Evolutionary conservation across 30 jellyfish, hydroid and myxozoan species (phyloP), one percentile per base, ranked within the genome.

Genomic region (Cassiopea andromeda): DNA sequence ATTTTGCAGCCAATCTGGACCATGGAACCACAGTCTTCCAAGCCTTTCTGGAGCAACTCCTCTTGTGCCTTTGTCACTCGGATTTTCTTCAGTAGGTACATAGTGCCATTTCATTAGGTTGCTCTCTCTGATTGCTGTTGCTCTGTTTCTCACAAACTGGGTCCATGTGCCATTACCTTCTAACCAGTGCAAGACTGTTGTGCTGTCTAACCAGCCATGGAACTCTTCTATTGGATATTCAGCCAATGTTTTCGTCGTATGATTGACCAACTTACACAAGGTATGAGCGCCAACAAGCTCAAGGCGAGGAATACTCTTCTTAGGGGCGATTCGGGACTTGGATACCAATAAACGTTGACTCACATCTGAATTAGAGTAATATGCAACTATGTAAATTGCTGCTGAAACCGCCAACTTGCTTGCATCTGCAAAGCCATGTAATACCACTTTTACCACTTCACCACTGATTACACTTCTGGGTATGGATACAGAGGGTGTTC

Each of bases 221-320:
- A 61, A 4, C 19, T 57, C 47, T 27, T 27, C 59, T 6, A 91
- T 67, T 14, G 48, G 60, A 44, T 13, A 77, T 44, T 8, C 46
- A 0, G 47, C 58, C 47, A 74, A 60, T 27, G 96, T 85, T 2
- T 46, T 18, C n/a, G 48, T 66, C 43, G 61, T 69, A 48, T 90
- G 58, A 17, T 69, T 75, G 48, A 83, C 46, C 70, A 72, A 67
- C 69, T 84, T 85, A 46, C 92, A 69, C 19, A 72, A 76, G 73
- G 75, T 91, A n/a, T 84, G 96, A 1, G 85, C 95, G 0, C 92
- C 96, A 17, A 77, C 54, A 61, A 84, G 88, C 71, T 91, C 97
- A 73, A 91, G 60, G 19, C 88, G 87, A 4, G 97, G 96, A 16
- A 91, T 91, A 1, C 48, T 12, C 48, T 64, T 59, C 89, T 81